Evolutionary conservation across 2,797 vertebrate genomes (phyloP), one percentile per base, ranked within the genome.

Genomic region (Dendrocincla fuliginosa): DNA sequence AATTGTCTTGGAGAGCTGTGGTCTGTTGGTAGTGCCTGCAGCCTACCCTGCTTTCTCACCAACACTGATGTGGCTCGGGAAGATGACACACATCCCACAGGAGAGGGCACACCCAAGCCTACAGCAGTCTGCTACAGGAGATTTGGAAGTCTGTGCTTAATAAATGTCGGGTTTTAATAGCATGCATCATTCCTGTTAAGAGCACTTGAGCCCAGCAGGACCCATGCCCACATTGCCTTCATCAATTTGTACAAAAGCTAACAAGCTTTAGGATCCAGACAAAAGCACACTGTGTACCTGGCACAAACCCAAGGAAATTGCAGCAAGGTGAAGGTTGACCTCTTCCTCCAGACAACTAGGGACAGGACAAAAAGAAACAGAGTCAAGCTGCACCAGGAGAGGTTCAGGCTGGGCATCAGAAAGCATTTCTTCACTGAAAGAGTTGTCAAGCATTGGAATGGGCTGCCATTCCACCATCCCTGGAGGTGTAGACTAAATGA

Each of bases 71-170:
- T 13, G 16, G 50, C 46, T 84, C 27, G 27, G 71, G 63, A 71
- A 59, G 35, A 57, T 11, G 14, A 30, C 13, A 65, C 0, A 0
- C 10, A 50, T 16, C 71, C 57, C 82, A 39, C 1, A 4, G 55
- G 61, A 78, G 19, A 84, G 11, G 39, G 63, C n/a, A 78, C 30
- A 56, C n/a, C 64, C 79, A 50, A 53, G 20, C 10, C 46, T 57
- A 39, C 47, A 67, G 33, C 49, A 59, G 44, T 47, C 56, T 86
- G 81, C 33, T 61, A 22, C 44, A 69, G 67, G 56, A 87, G 30
- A 55, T 59, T 39, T 3, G 9, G 7, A 67, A 88, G 44, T 82
- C 53, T 59, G 33, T 50, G 27, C 37, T 83, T 85, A 80, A 76
- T 83, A 89, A 79, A 75, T 71, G 75, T 44, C n/a, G 61, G 12